Evolutionary conservation across 2,888 invertebrate species (phyloP).

Genomic region (Raillietiella orientalis): DNA sequence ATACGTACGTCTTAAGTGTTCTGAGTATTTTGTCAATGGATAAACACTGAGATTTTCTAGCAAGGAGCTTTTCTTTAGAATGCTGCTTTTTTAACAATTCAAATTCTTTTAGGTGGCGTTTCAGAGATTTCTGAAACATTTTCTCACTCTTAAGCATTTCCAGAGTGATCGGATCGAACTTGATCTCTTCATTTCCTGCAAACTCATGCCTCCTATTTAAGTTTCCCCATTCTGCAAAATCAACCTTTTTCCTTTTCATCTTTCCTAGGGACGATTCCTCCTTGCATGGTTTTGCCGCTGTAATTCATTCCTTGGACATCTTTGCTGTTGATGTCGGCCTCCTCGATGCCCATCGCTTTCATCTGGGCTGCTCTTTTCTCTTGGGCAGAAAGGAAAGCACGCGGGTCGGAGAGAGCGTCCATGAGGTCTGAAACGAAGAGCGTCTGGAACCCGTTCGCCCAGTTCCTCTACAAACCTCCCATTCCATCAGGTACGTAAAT

Average conservation of each 20-base stretch:
- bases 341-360: conserved; percentile 81
- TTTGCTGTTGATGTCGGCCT: conserved; percentile 20
- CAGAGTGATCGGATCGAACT: conserved; percentile 66
- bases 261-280: no score
- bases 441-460: neutral
- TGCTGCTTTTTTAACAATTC: neutral
- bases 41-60: conserved; percentile 44
- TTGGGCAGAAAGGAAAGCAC: conserved; percentile 58
- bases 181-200: conserved; percentile 19
- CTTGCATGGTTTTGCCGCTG: neutral
- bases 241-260: neutral
- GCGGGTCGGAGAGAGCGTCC: conserved; percentile 82
- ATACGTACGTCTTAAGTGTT: conserved; percentile 42
- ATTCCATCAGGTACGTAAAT: conserved; percentile 98
- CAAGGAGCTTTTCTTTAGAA: neutral
- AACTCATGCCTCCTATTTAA: neutral
- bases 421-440: conserved; percentile 39
- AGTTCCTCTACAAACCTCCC: conserved; percentile 25
- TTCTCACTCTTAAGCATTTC: conserved; percentile 27
- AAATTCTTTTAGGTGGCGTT: neutral
- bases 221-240: neutral
- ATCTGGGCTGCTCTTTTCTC: conserved; percentile 65
- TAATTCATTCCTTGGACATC: conserved; percentile 5
- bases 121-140: neutral
- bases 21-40: conserved; percentile 77